Conservation (phyloP, 2,797 vertebrate genomes). For the Sandelia bainsii region DNA sequence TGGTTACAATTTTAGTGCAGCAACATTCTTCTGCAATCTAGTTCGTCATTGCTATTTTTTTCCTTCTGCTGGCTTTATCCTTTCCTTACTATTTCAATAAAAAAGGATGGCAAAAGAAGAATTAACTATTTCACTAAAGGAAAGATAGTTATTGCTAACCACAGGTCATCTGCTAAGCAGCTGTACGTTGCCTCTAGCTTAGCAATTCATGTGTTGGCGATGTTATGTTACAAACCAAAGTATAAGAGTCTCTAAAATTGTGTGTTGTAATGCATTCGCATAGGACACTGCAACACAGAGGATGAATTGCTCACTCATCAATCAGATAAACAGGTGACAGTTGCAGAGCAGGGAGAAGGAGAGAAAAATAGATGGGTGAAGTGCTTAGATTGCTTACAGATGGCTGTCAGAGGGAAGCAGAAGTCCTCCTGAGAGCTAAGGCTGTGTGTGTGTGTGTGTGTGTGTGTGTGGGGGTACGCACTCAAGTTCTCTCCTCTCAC, state of each 20-base stretch:
- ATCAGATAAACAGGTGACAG: slow-evolving; percentile 50
- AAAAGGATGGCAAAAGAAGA: no score
- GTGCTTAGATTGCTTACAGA: slow-evolving; percentile 84
- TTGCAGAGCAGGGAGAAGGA: slow-evolving; percentile 47
- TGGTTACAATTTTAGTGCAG: not conserved
- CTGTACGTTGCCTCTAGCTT: slow-evolving; percentile 1
- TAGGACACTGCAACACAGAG: slow-evolving; percentile 18
- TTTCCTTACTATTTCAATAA: not conserved
- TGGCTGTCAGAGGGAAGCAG: slow-evolving; percentile 68
- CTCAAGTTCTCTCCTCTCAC: no score
- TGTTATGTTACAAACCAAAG: slow-evolving; percentile 8
- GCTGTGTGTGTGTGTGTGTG: slow-evolving; percentile 18
- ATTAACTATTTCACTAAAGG: not conserved
- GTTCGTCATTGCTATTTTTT: no score
- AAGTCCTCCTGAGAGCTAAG: slow-evolving; percentile 44
- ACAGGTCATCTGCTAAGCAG: slow-evolving; percentile 1
- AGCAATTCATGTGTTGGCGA: not conserved
- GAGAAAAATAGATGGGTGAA: slow-evolving; percentile 72
- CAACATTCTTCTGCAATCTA: not conserved
- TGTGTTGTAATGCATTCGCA: slow-evolving; percentile 30
- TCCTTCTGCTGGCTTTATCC: not conserved
- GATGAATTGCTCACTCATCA: slow-evolving; percentile 64
- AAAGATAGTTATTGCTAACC: not conserved
- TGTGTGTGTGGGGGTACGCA: not conserved
- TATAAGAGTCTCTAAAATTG: slow-evolving; percentile 23